Percentiles rank a stretch among this genome's conserved stretches.
Conservation (phyloP, 2,797 vertebrate species). For the Crocidura indochinensis region DNA sequence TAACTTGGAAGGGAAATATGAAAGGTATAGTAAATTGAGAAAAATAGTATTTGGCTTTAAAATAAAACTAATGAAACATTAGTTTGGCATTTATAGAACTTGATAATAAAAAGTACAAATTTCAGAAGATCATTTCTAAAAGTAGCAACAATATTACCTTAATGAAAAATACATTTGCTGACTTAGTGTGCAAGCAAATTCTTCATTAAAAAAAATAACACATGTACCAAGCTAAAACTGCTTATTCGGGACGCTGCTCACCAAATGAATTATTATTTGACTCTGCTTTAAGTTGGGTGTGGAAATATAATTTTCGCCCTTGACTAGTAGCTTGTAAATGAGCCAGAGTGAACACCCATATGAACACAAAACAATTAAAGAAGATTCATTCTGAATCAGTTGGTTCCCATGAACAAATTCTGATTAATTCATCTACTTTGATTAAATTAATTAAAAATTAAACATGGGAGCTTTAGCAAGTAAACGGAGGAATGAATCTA, state of each 20-base stretch:
- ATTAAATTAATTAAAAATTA: constrained; percentile 73
- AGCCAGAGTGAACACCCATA: constrained; percentile 88
- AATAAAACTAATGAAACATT: background rate
- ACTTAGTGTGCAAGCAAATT: constrained; percentile 51
- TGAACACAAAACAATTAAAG: constrained; percentile 86
- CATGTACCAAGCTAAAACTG: constrained; percentile 86
- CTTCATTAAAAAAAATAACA: constrained; percentile 58
- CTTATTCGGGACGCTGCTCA: constrained; percentile 86
- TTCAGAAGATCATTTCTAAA: background rate
- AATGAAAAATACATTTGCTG: constrained; percentile 48
- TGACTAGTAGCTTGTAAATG: constrained; percentile 82
- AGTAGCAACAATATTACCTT: background rate
- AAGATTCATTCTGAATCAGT: constrained; percentile 83
- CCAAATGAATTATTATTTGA: constrained; percentile 87
- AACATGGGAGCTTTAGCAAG: background rate
- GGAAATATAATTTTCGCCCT: constrained; percentile 88
- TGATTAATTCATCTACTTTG: constrained; percentile 65
- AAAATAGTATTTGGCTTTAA: background rate
- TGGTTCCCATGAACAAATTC: constrained; percentile 80
- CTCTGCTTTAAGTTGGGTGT: constrained; percentile 89
- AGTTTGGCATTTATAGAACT: constrained; percentile 34
- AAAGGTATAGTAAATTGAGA: background rate
- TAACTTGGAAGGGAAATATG: background rate
- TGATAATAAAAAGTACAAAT: background rate
- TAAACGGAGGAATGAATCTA: background rate